These are phyloP conservation scores for Abramis brama DNA, from an alignment of 2,113 vertebrate genomes.

Conservation along the genomic window DNA sequence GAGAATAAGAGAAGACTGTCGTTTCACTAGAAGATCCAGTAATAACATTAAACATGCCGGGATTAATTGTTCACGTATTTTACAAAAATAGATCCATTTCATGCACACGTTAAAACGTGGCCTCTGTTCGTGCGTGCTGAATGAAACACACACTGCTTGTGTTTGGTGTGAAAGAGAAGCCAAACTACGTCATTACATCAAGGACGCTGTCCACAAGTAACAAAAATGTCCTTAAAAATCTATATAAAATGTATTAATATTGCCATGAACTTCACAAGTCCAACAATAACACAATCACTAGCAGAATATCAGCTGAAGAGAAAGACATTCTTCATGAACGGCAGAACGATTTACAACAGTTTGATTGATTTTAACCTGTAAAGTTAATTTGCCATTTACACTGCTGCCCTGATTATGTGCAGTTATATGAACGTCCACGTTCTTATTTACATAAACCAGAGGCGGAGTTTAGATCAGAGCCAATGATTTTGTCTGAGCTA, in stretches of 20 bases:
- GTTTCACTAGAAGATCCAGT: too few species aligned
- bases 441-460: neutral
- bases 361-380: neutral
- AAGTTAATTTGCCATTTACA: neutral
- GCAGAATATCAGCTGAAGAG: neutral
- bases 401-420: neutral
- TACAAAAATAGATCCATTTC: too few species aligned
- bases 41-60: too few species aligned
- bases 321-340: neutral
- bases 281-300: neutral
- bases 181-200: neutral
- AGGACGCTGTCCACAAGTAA: neutral
- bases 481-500: too few species aligned
- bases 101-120: neutral
- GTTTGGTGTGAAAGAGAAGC: neutral
- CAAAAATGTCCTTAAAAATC: neutral
- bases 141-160: neutral
- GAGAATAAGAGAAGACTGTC: too few species aligned
- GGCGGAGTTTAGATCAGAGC: too few species aligned
- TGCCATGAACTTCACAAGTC: neutral
- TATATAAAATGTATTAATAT: neutral
- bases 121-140: neutral
- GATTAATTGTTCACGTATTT: too few species aligned
- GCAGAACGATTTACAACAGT: neutral
- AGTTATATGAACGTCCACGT: neutral